phyloP scores from a whole-genome alignment of 1,140 invertebrate genomes.

The Drosophila nannoptera region DNA sequence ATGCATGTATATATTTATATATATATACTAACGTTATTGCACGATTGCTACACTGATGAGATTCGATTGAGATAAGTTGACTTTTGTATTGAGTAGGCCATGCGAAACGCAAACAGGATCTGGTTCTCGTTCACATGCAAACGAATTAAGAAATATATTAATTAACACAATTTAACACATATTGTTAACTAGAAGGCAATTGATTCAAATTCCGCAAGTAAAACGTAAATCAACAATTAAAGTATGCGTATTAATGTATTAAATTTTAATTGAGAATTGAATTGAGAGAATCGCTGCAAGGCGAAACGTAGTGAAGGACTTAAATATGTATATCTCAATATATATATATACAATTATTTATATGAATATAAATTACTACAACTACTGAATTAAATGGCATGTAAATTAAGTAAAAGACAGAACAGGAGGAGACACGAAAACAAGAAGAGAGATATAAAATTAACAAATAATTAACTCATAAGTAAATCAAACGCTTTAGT shows the following conservation, averaged over 20 bases:
- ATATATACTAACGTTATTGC: conserved; percentile 20
- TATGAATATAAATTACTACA: conserved; percentile 52
- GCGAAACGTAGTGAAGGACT: conserved; percentile 31
- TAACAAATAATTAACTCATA: conserved; percentile 59
- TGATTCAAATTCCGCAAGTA: conserved; percentile 36
- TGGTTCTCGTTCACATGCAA: background rate
- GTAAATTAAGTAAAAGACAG: conserved; percentile 62
- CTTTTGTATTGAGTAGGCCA: conserved; percentile 37
- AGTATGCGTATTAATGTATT: conserved; percentile 42
- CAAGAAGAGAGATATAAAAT: conserved; percentile 30
- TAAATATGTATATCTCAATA: conserved; percentile 29
- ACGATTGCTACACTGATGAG: conserved; percentile 21
- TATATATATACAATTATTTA: conserved; percentile 68
- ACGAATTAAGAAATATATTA: background rate
- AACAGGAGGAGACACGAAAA: conserved; percentile 2
- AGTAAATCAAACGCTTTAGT: conserved; percentile 76
- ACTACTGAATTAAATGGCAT: conserved; percentile 58
- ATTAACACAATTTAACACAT: conserved; percentile 26
- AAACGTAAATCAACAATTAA: conserved; percentile 36
- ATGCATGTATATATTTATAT: too few species aligned
- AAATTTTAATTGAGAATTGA: conserved; percentile 42
- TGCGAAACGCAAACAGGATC: conserved; percentile 12
- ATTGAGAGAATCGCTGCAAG: conserved; percentile 1
- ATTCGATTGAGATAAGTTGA: conserved; percentile 32
- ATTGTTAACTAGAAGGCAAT: conserved; percentile 46